Evolutionary conservation across 2,113 vertebrate genomes (phyloP).

Genomic region (Rhodinocichla rosea): DNA sequence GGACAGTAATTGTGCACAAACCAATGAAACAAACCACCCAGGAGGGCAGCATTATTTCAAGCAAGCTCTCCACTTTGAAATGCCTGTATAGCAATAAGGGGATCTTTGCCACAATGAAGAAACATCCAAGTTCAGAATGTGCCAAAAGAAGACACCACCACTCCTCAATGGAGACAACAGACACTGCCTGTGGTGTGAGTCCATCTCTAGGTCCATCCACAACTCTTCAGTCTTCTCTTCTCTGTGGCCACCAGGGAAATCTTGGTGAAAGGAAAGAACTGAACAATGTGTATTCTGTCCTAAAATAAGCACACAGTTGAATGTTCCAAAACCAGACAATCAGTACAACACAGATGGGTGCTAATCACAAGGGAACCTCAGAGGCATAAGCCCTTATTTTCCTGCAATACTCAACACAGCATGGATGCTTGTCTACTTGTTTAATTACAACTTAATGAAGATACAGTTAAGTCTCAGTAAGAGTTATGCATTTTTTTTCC

Average conservation of each 20-base stretch:
- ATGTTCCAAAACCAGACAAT: background rate
- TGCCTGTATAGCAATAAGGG: background rate
- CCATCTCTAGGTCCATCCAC: background rate
- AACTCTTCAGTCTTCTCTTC: background rate
- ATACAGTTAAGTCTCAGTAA: background rate
- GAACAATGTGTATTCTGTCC: background rate
- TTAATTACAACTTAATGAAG: background rate
- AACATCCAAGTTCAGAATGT: background rate
- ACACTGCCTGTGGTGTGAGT: background rate
- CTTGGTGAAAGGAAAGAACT: background rate
- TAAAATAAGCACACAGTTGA: background rate
- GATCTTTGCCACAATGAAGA: background rate
- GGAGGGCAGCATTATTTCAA: background rate
- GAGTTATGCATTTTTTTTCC: rapidly evolving
- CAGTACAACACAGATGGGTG: background rate
- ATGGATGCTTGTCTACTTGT: background rate
- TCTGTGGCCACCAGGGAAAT: background rate
- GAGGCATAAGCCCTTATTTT: background rate
- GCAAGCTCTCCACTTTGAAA: background rate
- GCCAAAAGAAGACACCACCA: background rate
- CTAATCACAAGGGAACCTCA: background rate
- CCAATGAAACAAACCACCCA: background rate
- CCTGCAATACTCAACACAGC: background rate
- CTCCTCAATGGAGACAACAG: background rate
- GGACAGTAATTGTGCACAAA: background rate